These are phyloP conservation scores for Alcis repandata DNA, from an alignment of 2,888 invertebrate genomes.

Conservation along the genomic window DNA sequence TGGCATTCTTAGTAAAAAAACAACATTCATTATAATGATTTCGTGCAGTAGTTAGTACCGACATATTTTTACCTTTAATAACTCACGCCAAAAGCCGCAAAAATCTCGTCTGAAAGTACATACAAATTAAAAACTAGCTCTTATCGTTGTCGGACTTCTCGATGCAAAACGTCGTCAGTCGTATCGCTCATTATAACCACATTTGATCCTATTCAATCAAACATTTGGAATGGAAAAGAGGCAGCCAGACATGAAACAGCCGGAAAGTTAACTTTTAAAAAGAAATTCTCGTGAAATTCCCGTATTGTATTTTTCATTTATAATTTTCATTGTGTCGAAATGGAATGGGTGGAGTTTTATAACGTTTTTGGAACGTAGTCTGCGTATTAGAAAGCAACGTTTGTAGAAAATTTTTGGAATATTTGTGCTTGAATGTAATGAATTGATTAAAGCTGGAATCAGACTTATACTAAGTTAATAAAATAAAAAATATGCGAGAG, in stretches of 20 bases:
- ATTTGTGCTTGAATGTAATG: too few relatives aligned
- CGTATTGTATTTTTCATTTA: conserved; percentile 29
- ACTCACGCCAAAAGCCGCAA: too few relatives aligned
- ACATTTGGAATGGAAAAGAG: conserved; percentile 43
- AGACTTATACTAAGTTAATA: too few relatives aligned
- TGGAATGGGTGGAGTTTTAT: conserved; percentile 8
- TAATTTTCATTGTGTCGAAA: conserved; percentile 20
- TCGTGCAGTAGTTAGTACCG: too few relatives aligned
- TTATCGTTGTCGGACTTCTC: too few relatives aligned
- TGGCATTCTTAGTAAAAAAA: too few relatives aligned
- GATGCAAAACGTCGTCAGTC: neutral
- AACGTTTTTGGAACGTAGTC: neutral
- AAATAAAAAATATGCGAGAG: too few relatives aligned
- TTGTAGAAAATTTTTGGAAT: neutral
- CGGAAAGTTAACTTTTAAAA: conserved; percentile 36
- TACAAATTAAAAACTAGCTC: too few relatives aligned
- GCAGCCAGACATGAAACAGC: conserved; percentile 46
- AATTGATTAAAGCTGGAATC: too few relatives aligned
- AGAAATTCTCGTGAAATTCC: conserved; percentile 40
- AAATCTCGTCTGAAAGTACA: too few relatives aligned
- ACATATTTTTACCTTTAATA: too few relatives aligned
- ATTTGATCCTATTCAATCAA: conserved; percentile 39
- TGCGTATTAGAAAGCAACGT: neutral
- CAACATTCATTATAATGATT: too few relatives aligned
- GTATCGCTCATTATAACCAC: conserved; percentile 2